Percentiles rank a stretch among this genome's conserved stretches.
Conservation (phyloP, 1,140 invertebrate genomes). For the Heliothis subflexa region DNA sequence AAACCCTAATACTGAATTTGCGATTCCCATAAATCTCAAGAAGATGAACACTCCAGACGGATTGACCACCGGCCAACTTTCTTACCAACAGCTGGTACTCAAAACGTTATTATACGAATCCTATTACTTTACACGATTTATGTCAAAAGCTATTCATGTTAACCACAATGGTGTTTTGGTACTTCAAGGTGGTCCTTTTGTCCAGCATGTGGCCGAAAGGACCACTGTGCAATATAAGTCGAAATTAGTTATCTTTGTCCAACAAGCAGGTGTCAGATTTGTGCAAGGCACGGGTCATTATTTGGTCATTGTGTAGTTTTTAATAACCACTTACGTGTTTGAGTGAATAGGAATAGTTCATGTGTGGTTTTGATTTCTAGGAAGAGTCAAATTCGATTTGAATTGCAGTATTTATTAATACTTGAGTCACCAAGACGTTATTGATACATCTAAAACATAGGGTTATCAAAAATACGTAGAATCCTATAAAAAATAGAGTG, state of each 20-base stretch:
- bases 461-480: no score
- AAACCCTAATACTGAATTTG: no score
- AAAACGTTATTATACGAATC: constrained; percentile 14
- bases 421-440: no score
- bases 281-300: constrained; percentile 57
- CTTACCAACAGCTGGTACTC: constrained; percentile 35
- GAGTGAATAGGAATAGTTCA: background rate
- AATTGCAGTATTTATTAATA: background rate
- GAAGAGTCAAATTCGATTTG: background rate
- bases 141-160: constrained; percentile 47
- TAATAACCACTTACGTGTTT: constrained; percentile 9
- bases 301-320: constrained; percentile 30
- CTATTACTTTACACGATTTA: constrained; percentile 40
- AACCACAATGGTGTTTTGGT: constrained; percentile 56
- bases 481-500: no score
- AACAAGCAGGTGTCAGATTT: constrained; percentile 47
- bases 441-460: no score
- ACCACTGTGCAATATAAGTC: constrained; percentile 54
- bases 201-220: constrained; percentile 39
- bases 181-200: constrained; percentile 62
- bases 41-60: background rate
- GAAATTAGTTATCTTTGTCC: constrained; percentile 61
- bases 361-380: background rate
- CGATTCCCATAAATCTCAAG: no score
- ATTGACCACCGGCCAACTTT: background rate